Conservation (phyloP, 2,113 vertebrate genomes). For the Noturus placidus region DNA sequence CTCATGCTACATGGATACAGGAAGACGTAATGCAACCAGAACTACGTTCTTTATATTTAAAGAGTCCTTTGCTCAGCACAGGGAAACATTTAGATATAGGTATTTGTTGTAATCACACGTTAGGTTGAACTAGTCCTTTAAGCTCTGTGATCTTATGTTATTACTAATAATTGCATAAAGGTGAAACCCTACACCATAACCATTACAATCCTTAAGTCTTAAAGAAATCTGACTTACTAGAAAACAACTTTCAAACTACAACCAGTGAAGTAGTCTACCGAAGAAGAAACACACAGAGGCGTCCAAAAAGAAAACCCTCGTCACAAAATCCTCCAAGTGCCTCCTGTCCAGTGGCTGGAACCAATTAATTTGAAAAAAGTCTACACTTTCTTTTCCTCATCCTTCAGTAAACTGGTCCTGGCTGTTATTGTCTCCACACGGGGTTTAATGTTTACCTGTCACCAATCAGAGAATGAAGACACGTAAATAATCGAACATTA, state of each 20-base stretch:
- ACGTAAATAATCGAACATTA: background rate
- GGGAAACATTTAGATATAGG: no score
- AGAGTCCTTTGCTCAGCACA: background rate
- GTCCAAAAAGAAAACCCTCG: background rate
- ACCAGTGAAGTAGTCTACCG: background rate
- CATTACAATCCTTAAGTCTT: background rate
- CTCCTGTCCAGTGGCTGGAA: conserved; percentile 17
- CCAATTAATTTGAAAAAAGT: background rate
- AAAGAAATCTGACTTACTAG: background rate
- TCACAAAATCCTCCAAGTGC: background rate
- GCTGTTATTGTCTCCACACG: background rate
- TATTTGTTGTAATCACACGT: no score
- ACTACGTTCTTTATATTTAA: background rate
- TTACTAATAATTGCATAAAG: background rate
- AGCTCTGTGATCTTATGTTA: no score
- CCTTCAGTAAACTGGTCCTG: background rate
- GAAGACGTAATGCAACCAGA: background rate
- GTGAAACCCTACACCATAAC: background rate
- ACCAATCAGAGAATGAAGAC: conserved; percentile 4
- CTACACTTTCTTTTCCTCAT: background rate
- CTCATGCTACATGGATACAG: background rate
- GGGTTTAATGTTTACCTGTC: conserved; percentile 8
- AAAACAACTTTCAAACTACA: background rate
- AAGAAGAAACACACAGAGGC: background rate
- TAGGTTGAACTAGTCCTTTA: no score